Evolutionary conservation across 2,113 vertebrate species (phyloP), one percentile per base, ranked within the genome.

Genomic region (Dipodomys spectabilis): DNA sequence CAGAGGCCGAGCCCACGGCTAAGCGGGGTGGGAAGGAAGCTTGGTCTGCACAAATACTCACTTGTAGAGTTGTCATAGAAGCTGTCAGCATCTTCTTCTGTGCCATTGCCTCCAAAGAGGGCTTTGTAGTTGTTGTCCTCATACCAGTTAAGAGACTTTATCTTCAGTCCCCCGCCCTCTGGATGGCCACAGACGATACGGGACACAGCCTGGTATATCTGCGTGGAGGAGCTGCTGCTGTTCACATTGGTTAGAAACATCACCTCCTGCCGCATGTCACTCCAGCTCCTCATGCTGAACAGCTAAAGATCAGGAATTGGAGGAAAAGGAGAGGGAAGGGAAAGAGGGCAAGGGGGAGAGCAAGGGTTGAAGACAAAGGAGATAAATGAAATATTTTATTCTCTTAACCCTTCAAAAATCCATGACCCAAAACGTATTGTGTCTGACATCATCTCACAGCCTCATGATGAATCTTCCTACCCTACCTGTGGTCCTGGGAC

Each of bases 121-220:
- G 99, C 99, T 97, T 99, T 99, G 98, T 99, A 99, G 98, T 99
- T 99, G 95, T 99, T 99, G 97, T 99, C 99, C 94, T 99, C 99
- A 0, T 99, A 99, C 99, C 99, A 99, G 97, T 99, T 99, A 89
- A 99, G 99, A 27, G 99, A 99, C 96, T 99, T 99, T 96, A 99
- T 99, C 98, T 99, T 99, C 77, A 99, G 98, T 0, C 99, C 99
- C 19, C 99, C 99, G 0, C 99, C 99, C 94, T 99, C 99, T 0
- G 99, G 99, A 75, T 99, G 99, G 6, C 99, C 99, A 0, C 99
- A 99, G 68, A 99, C 98, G 0, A 99, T 99, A 45, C 99, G 99
- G 0, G 99, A 99, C 95, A 99, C 99, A 0, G 99, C 99, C 97
- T 99, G 99, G 96, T 99, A 99, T 95, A 99, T 98, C 94, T 99